Evolutionary conservation across 1,140 invertebrate genomes (phyloP).

Genomic region (Leptonema lineaticorne): DNA sequence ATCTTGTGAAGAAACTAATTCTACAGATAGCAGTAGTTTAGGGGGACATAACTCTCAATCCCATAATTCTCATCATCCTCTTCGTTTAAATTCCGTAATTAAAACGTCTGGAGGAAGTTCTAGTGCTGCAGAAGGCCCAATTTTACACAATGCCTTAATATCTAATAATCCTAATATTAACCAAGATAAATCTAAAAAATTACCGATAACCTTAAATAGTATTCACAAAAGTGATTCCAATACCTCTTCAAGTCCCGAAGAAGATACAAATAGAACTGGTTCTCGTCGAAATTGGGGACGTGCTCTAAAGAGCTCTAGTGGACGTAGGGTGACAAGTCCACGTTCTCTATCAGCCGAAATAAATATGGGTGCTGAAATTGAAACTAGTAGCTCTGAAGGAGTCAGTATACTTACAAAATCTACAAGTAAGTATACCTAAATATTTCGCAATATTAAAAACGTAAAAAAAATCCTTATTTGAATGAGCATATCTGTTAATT

Average conservation of each 20-base stretch:
- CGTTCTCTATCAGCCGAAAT: conserved; percentile 49
- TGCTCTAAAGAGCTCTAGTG: conserved; percentile 42
- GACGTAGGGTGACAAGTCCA: conserved; percentile 41
- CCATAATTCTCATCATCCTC: conserved; percentile 42
- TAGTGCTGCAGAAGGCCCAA: conserved; percentile 35
- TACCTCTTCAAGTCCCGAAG: conserved; percentile 37
- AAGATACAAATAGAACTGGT: conserved; percentile 45
- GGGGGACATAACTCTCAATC: conserved; percentile 28
- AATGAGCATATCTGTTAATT: too few relatives aligned
- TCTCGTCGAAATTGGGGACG: conserved; percentile 47
- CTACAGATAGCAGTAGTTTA: conserved; percentile 49
- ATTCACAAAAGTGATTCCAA: conserved; percentile 36
- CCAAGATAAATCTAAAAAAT: conserved; percentile 41
- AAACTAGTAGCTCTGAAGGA: conserved; percentile 40
- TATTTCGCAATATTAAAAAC: not conserved
- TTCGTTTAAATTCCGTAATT: conserved; percentile 53
- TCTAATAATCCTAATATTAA: conserved; percentile 44
- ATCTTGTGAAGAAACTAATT: conserved; percentile 52
- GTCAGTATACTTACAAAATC: conserved; percentile 36
- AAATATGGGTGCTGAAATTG: conserved; percentile 44
- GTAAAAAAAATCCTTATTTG: not conserved
- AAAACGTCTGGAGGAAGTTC: conserved; percentile 43
- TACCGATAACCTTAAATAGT: conserved; percentile 14
- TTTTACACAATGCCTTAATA: conserved; percentile 44
- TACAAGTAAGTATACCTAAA: conserved; percentile 23